phyloP scores from a whole-genome alignment of 2,113 vertebrate species.

The Zosterops japonicus region DNA sequence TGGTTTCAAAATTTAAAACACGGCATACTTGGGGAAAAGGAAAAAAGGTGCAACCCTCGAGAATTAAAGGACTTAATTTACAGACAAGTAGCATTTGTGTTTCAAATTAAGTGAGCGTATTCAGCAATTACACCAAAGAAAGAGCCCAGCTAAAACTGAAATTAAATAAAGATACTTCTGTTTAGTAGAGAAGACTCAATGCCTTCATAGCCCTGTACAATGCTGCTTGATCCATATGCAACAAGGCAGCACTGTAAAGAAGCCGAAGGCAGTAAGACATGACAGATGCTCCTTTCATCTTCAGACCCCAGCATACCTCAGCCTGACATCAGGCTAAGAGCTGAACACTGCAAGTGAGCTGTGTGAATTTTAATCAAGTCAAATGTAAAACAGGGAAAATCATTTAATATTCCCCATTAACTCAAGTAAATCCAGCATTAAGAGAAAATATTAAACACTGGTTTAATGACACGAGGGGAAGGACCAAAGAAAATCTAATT shows the following conservation, averaged over 20 bases:
- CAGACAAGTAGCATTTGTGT: not conserved
- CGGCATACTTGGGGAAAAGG: not conserved
- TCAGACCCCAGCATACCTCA: not conserved
- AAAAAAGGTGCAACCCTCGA: not conserved
- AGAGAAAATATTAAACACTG: not conserved
- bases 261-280: conserved; percentile 84
- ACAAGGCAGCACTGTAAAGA: conserved; percentile 99
- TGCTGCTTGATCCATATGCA: conserved; percentile 92
- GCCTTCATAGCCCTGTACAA: conserved; percentile 95
- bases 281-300: conserved; percentile 19
- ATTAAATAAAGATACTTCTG: not conserved
- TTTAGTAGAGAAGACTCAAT: conserved; percentile 65
- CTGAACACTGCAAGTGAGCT: not conserved
- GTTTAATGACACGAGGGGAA: not conserved
- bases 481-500: not conserved
- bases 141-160: not conserved
- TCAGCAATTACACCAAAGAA: not conserved
- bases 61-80: not conserved
- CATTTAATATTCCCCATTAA: not conserved
- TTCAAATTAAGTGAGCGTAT: not conserved
- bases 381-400: not conserved
- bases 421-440: not conserved
- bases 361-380: not conserved
- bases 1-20: not conserved
- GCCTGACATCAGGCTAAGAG: not conserved